phyloP scores from a whole-genome alignment of 2,113 vertebrate genomes.

The Oryctolagus cuniculus region mOryCun1.1 NC_091445.1:40314001-40314500 shows the following conservation, averaged over 20 bases:
- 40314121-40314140: not conserved
- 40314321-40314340: not conserved
- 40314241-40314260: not conserved
- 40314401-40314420: not conserved
- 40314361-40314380: not conserved
- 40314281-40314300: not conserved
- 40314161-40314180: not conserved
- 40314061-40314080: not conserved
- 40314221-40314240: not conserved
- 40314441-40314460: not conserved
- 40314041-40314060: not conserved
- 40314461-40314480: not conserved
- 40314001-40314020: not conserved
- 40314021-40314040: not conserved
- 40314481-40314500: not conserved
- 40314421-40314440: slow-evolving; percentile 1
- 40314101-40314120: not conserved
- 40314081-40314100: not conserved
- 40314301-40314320: not conserved
- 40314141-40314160: not conserved
- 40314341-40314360: slow-evolving; percentile 4
- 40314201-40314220: not conserved
- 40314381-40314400: not conserved
- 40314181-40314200: not conserved
- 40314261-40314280: not conserved